phyloP scores from a whole-genome alignment of 2,113 vertebrate genomes.

The Herpetotheres cachinnans region DNA sequence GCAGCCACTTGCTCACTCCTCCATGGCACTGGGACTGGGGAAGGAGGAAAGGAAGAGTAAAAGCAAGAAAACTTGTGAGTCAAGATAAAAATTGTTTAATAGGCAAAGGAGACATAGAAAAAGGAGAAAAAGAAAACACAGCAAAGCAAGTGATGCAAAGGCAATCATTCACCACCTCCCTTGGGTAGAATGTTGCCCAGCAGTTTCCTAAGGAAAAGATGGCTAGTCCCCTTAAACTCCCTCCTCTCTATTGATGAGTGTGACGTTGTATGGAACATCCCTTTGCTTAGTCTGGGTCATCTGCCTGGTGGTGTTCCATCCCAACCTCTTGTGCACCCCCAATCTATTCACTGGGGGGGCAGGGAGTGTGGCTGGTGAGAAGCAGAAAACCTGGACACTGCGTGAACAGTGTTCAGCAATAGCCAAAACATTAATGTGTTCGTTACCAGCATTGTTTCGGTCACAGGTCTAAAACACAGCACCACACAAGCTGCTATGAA shows the following conservation, averaged over 20 bases:
- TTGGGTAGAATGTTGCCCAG: background rate
- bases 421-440: background rate
- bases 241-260: background rate
- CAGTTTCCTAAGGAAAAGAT: background rate
- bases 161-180: background rate
- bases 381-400: background rate
- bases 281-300: background rate
- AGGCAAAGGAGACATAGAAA: background rate
- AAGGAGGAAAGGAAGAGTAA: background rate
- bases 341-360: background rate
- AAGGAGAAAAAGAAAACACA: background rate
- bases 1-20: background rate
- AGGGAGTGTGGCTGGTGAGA: background rate
- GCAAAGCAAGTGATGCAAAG: background rate
- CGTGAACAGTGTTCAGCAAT: background rate
- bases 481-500: background rate
- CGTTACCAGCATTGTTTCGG: background rate
- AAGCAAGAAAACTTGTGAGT: background rate
- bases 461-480: background rate
- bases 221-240: background rate
- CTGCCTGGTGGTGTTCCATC: background rate
- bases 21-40: background rate
- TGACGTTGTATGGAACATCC: background rate
- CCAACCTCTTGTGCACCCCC: background rate
- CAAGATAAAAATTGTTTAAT: background rate